A percentile compares a stretch with the other conserved stretches of the same genome.
Conservation (phyloP, 2,888 invertebrate genomes). For the Scaptomyza cyrtandrae region DNA sequence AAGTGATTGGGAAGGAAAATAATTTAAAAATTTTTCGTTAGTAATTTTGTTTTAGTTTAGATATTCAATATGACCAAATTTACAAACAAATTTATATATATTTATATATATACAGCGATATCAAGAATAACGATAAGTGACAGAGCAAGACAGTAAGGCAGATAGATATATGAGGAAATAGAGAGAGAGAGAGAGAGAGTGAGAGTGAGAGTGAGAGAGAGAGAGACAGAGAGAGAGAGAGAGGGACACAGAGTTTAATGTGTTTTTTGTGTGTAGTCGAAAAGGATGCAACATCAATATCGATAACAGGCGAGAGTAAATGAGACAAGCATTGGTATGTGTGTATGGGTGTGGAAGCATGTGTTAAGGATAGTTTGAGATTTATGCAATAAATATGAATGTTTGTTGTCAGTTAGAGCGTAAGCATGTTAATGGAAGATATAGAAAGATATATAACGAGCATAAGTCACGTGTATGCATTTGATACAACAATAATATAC, state of each 20-base stretch:
- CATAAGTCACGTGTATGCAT: constrained; percentile 78
- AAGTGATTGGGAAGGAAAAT: constrained; percentile 34
- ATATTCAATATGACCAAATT: constrained; percentile 60
- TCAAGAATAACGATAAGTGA: neutral
- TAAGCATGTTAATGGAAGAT: constrained; percentile 76
- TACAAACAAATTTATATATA: constrained; percentile 29
- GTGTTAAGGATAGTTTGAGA: constrained; percentile 3
- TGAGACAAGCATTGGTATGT: constrained; percentile 11
- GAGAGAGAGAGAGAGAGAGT: constrained; percentile 5
- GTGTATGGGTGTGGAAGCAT: neutral
- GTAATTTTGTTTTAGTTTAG: constrained; percentile 58
- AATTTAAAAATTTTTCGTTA: constrained; percentile 72
- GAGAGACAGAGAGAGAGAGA: constrained; percentile 6
- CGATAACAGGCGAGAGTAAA: constrained; percentile 30
- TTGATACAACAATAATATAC: constrained; percentile 26
- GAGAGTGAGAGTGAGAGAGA: constrained; percentile 2
- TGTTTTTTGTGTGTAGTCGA: constrained; percentile 2
- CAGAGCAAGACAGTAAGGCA: neutral
- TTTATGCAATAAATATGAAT: constrained; percentile 15
- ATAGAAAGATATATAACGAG: constrained; percentile 82
- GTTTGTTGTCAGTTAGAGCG: constrained; percentile 62
- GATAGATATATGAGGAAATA: neutral
- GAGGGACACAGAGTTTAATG: constrained; percentile 5
- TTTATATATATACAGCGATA: constrained; percentile 36
- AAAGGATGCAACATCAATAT: constrained; percentile 42